phyloP scores from a whole-genome alignment of 2,888 invertebrate genomes.

The Smittia sp. region DNA sequence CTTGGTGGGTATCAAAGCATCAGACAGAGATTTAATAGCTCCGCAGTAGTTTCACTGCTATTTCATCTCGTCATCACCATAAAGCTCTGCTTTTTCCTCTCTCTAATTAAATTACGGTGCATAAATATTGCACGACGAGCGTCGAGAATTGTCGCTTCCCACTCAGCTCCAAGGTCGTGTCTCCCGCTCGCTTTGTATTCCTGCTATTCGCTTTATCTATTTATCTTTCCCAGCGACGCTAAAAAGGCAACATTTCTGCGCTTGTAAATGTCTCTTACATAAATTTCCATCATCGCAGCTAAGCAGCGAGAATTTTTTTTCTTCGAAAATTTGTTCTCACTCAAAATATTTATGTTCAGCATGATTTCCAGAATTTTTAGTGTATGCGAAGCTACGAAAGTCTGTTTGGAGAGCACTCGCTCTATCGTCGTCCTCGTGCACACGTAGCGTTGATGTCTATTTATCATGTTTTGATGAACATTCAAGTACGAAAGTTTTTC shows the following conservation, averaged over 20 bases:
- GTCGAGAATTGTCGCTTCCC: no score
- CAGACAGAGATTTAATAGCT: not conserved
- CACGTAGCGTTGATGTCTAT: conserved; percentile 24
- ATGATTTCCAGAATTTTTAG: conserved; percentile 29
- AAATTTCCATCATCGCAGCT: conserved; percentile 18
- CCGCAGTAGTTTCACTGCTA: not conserved
- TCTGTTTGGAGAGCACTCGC: not conserved
- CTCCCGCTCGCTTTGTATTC: no score
- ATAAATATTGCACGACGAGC: not conserved
- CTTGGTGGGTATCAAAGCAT: not conserved
- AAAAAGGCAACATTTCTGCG: not conserved
- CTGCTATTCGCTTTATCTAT: not conserved
- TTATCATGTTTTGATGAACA: conserved; percentile 32
- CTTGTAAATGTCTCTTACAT: conserved; percentile 30
- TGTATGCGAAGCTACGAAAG: not conserved
- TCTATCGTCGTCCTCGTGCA: conserved; percentile 8
- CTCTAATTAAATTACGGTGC: not conserved
- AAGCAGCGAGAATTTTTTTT: not conserved
- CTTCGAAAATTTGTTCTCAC: not conserved
- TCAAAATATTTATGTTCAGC: conserved; percentile 29
- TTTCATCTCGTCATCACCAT: not conserved
- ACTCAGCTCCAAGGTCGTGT: no score
- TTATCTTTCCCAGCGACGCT: not conserved
- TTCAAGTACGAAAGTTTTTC: not conserved
- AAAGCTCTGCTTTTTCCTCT: not conserved